Conservation (phyloP, 2,113 vertebrate species). For the Rhea americana region DNA sequence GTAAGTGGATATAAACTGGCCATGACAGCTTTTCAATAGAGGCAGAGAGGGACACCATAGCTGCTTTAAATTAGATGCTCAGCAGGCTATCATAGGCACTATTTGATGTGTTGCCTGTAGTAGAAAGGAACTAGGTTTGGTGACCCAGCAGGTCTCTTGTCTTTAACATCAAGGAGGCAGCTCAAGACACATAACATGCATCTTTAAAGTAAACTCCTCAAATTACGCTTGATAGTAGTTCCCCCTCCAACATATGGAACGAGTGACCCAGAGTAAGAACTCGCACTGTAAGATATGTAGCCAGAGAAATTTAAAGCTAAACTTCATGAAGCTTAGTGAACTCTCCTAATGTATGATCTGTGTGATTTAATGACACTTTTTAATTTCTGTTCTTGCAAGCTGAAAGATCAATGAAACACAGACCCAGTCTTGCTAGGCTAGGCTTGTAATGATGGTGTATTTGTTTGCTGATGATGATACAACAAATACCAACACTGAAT, state of each 20-base stretch:
- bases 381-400: background rate
- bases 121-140: background rate
- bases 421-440: background rate
- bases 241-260: no score
- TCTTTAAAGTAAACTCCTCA: background rate
- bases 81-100: background rate
- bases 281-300: accelerated
- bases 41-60: background rate
- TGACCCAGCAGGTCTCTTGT: background rate
- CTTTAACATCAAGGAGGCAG: background rate
- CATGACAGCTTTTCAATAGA: background rate
- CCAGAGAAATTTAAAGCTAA: accelerated
- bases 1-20: background rate
- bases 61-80: background rate
- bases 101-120: background rate
- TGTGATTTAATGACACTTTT: background rate
- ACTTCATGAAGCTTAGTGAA: background rate
- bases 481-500: background rate
- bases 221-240: accelerated
- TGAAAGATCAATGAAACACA: background rate
- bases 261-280: background rate
- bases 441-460: background rate
- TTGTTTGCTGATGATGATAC: background rate
- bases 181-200: background rate
- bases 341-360: background rate